Evolutionary conservation across 1,140 invertebrate species (phyloP).

Genomic region (Aphaenogaster rudis): DNA sequence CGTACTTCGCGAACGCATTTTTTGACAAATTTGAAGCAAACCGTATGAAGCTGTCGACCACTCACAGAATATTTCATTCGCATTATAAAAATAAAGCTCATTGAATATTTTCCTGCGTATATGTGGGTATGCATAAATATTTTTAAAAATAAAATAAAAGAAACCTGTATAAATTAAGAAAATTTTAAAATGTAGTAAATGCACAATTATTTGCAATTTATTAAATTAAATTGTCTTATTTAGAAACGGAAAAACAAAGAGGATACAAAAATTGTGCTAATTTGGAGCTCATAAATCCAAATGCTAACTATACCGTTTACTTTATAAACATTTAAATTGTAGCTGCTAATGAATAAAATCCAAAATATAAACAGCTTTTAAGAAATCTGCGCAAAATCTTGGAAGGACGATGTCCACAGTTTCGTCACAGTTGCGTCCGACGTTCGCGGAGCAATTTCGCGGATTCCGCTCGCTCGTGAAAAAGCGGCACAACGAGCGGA

Average conservation of each 20-base stretch:
- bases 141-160: neutral
- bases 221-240: neutral
- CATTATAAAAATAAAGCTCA: neutral
- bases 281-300: neutral
- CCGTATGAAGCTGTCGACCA: neutral
- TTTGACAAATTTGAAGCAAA: neutral
- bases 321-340: neutral
- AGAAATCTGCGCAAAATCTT: neutral
- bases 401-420: neutral
- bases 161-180: neutral
- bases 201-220: neutral
- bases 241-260: neutral
- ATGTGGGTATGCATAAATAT: neutral
- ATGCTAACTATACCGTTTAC: neutral
- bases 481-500: slow-evolving; percentile 53
- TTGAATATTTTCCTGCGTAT: neutral
- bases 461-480: slow-evolving; percentile 74
- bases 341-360: slow-evolving; percentile 13
- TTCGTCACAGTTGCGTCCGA: slow-evolving; percentile 9
- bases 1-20: slow-evolving; percentile 11
- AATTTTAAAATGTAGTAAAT: neutral
- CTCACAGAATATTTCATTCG: slow-evolving; percentile 5
- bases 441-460: slow-evolving; percentile 63
- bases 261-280: neutral
- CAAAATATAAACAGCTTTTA: slow-evolving; percentile 7